Evolutionary conservation across 2,797 vertebrate species (phyloP).

Genomic region (Melanotaenia boesemani): DNA sequence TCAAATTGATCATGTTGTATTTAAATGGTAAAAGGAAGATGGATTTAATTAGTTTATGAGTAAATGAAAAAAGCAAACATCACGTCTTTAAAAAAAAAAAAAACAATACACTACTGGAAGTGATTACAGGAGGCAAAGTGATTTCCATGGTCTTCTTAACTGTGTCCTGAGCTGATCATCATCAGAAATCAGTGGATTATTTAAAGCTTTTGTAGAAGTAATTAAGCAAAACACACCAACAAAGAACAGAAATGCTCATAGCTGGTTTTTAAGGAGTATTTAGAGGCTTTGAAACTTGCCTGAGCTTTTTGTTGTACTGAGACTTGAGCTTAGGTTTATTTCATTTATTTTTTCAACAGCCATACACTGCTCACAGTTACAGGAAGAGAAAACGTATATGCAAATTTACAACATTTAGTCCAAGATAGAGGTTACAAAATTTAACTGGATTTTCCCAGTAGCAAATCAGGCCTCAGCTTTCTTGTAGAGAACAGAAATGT

Average conservation of each 20-base stretch:
- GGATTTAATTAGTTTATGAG: too few relatives aligned
- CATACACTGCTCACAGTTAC: not conserved
- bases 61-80: too few relatives aligned
- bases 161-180: too few relatives aligned
- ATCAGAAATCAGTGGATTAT: not conserved
- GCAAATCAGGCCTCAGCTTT: not conserved
- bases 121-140: too few relatives aligned
- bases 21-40: too few relatives aligned
- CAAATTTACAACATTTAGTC: not conserved
- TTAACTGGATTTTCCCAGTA: not conserved
- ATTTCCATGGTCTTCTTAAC: too few relatives aligned
- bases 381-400: not conserved
- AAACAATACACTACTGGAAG: too few relatives aligned
- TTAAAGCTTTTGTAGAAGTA: not conserved
- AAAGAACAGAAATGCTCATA: not conserved
- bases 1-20: too few relatives aligned
- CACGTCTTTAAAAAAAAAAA: too few relatives aligned
- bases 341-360: not conserved
- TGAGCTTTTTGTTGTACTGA: too few relatives aligned
- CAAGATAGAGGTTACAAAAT: not conserved
- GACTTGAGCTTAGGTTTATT: too few relatives aligned
- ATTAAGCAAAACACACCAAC: not conserved
- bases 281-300: too few relatives aligned
- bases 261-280: not conserved
- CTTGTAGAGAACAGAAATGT: slow-evolving; percentile 2